Base-by-base conservation (phyloP, 2,888 invertebrate species). In the Choreutis nemorana region DNA sequence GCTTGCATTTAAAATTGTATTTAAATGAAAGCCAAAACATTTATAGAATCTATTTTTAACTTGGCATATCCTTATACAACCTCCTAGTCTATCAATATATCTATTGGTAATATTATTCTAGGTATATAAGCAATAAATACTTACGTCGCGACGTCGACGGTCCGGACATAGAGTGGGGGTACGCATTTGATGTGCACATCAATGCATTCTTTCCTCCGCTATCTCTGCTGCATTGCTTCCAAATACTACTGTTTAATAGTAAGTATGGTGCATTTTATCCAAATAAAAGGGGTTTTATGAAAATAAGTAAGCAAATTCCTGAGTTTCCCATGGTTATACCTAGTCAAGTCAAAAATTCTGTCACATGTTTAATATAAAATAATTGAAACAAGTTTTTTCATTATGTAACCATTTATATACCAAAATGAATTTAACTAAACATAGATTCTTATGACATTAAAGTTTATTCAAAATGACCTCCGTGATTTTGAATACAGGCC, bases 131-230 rank as follows among this genome's bases (percentile, higher is more conserved):
- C 39, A 96, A 96, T 67, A 85, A 84, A 45, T 94, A 89, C 62
- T 61, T 92, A 42, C 81, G 89, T 3, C 82, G 83, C 31, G 84
- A 84, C 37, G 63, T 68, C n/a, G 80, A 79, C 35, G 71, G 80
- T 22, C 86, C 60, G 37, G 83, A 60, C 63, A 94, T 97, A 44
- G 98, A 99, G 70, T 99, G 98, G 98, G 98, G 94, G 3, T 99
- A 96, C 71, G 90, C 95, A 10, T 99, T 99, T 70, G 98, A 99
- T 67, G 94, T 99, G 3, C 98, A 99, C 78, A 84, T 99, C 48
- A 99, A 99, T 77, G 98, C 98, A 2, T 95, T 97, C 71, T 97
- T 97, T 70, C 98, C 98, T n/a, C 89, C 97, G 1, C 82, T 98
- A 9, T 89, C 96, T 40, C 84, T 98, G 44, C 82, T 99, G 31